Evolutionary conservation across 2,797 vertebrate species (phyloP).

Genomic region (Melanotaenia nigrans): DNA sequence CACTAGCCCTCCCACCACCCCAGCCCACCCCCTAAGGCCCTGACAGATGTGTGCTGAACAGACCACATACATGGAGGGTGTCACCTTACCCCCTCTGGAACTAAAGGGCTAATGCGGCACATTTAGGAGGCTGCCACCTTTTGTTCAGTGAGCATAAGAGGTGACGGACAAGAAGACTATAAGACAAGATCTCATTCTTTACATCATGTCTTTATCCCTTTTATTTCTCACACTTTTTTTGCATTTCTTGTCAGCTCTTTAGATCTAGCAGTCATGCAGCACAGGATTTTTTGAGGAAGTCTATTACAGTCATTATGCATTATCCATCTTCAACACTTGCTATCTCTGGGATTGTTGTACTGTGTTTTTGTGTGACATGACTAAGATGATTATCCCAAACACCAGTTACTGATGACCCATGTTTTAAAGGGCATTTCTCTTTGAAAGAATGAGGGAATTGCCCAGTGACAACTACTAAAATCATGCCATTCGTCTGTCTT

Average conservation of each 20-base stretch:
- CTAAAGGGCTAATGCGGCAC: conserved; percentile 95
- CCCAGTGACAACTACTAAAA: conserved; percentile 49
- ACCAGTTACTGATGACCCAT: conserved; percentile 24
- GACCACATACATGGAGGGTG: conserved; percentile 98
- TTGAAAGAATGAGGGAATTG: conserved; percentile 49
- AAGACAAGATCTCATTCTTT: conserved; percentile 72
- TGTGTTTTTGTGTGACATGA: conserved; percentile 40
- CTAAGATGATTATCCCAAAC: conserved; percentile 36
- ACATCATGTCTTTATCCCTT: conserved; percentile 50
- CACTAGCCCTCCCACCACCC: conserved; percentile 51
- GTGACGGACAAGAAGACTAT: conserved; percentile 77
- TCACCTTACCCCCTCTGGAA: conserved; percentile 96
- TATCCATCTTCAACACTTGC: conserved; percentile 32
- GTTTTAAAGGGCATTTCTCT: conserved; percentile 50
- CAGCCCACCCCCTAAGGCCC: conserved; percentile 85
- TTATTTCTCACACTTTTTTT: conserved; percentile 7
- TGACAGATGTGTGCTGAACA: conserved; percentile 95
- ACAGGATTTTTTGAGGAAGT: conserved; percentile 16
- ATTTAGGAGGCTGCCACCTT: conserved; percentile 86
- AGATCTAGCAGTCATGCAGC: conserved; percentile 17
- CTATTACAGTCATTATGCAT: conserved; percentile 29
- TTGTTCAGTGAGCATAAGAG: conserved; percentile 71
- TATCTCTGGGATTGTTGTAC: conserved; percentile 5
- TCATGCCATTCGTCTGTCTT: conserved; percentile 20
- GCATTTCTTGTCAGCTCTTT: conserved; percentile 7